Conservation (phyloP, 2,888 invertebrate genomes). For the Maniola hyperantus region DNA sequence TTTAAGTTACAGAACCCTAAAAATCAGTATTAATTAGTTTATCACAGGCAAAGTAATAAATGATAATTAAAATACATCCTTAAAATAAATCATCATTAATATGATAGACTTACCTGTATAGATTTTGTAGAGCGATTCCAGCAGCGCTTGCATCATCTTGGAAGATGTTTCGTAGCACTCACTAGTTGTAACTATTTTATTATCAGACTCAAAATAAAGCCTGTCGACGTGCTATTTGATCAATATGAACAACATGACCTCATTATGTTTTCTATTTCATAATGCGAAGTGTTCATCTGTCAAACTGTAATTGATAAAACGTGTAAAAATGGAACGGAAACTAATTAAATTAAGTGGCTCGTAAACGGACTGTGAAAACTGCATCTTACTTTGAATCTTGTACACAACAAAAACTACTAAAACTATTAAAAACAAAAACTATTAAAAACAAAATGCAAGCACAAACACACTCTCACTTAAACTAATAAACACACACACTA, state of each 20-base stretch:
- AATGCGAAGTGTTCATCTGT: conserved; percentile 57
- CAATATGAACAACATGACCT: conserved; percentile 46
- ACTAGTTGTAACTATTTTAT: conserved; percentile 50
- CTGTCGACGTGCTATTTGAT: conserved; percentile 24
- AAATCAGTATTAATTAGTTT: no score
- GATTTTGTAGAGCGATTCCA: conserved; percentile 76
- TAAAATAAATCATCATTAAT: not conserved
- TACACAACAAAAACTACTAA: not conserved
- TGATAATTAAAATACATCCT: not conserved
- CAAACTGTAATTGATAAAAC: conserved; percentile 27
- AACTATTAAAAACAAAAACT: no score
- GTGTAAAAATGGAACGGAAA: conserved; percentile 5
- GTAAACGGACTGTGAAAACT: not conserved
- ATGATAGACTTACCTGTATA: conserved; percentile 63
- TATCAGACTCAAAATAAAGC: conserved; percentile 18
- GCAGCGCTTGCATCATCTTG: conserved; percentile 79
- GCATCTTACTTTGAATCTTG: not conserved
- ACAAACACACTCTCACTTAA: no score
- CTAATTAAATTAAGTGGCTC: not conserved
- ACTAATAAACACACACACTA: no score
- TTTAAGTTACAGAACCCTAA: no score
- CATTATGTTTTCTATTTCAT: conserved; percentile 53
- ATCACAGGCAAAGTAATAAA: no score
- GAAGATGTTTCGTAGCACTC: conserved; percentile 50
- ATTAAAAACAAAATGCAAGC: no score